Conservation (phyloP, 2,113 vertebrate genomes). For the Myotis lucifugus region DNA sequence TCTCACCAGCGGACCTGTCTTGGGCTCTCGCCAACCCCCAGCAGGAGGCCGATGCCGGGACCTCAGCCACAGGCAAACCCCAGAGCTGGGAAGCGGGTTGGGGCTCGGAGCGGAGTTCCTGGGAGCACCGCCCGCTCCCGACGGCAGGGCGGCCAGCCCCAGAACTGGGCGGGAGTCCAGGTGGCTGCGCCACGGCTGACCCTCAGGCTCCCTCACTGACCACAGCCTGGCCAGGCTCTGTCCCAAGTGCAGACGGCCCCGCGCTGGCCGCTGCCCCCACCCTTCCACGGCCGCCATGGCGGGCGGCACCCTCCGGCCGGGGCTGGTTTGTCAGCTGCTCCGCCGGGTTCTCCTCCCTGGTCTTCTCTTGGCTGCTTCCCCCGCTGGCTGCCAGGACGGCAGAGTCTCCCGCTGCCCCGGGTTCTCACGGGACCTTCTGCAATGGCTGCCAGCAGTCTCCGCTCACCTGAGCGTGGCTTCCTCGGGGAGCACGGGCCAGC, state of each 20-base stretch:
- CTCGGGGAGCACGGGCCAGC: background rate
- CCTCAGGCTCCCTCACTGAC: background rate
- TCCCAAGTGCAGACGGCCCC: background rate
- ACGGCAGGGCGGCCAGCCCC: no score
- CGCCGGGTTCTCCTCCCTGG: background rate
- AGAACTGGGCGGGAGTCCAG: no score
- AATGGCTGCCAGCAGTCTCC: no score
- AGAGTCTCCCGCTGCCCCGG: background rate
- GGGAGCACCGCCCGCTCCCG: no score
- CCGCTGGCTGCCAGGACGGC: background rate
- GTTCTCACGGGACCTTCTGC: background rate
- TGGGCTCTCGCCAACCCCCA: background rate
- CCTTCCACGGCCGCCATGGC: no score
- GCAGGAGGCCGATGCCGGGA: no score
- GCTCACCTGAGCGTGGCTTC: background rate
- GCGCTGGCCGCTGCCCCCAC: no score
- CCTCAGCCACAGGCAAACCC: background rate
- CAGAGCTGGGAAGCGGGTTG: no score
- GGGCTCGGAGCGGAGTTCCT: background rate
- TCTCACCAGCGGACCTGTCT: background rate
- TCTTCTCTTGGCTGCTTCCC: background rate
- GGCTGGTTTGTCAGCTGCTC: no score
- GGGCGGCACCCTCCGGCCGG: no score
- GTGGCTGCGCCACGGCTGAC: no score
- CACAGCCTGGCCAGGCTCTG: background rate